Conservation (phyloP, 1,140 invertebrate species). For the Camponotus vicinus region DNA sequence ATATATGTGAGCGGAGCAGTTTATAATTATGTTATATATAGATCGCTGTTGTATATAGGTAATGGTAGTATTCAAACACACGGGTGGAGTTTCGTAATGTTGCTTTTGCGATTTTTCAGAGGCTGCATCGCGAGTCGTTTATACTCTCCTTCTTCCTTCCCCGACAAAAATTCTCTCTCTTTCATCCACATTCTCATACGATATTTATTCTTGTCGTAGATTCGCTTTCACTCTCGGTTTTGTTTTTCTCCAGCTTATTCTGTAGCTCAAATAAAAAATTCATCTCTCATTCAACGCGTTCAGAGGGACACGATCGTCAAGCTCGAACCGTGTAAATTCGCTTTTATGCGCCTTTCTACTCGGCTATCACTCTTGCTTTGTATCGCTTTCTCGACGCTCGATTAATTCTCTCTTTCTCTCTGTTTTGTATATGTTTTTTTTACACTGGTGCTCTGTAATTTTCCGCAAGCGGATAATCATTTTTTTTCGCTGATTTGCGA, state of each 20-base stretch:
- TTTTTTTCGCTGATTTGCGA: not conserved
- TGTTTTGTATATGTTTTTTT: not conserved
- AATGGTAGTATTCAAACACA: constrained; percentile 18
- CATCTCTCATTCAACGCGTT: not conserved
- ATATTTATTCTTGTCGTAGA: constrained; percentile 25
- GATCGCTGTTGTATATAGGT: constrained; percentile 28
- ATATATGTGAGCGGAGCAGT: not conserved
- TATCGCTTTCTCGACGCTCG: constrained; percentile 9
- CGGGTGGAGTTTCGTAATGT: not conserved
- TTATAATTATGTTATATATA: constrained; percentile 50
- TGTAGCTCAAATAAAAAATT: not conserved
- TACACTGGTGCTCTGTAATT: not conserved
- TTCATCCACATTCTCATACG: too few species aligned
- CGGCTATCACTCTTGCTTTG: constrained; percentile 11
- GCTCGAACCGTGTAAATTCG: constrained; percentile 30
- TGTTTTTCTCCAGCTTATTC: not conserved
- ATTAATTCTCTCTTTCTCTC: constrained; percentile 22
- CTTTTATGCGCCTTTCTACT: constrained; percentile 43
- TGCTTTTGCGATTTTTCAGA: constrained; percentile 31
- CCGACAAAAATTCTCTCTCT: constrained; percentile 11
- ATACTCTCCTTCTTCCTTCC: too few species aligned
- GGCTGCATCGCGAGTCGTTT: not conserved
- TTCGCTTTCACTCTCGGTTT: constrained; percentile 28
- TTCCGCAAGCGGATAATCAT: constrained; percentile 40
- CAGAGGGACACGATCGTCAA: not conserved